Evolutionary conservation across 1,140 invertebrate species (phyloP).

Genomic region (Oncopeltus fasciatus): DNA sequence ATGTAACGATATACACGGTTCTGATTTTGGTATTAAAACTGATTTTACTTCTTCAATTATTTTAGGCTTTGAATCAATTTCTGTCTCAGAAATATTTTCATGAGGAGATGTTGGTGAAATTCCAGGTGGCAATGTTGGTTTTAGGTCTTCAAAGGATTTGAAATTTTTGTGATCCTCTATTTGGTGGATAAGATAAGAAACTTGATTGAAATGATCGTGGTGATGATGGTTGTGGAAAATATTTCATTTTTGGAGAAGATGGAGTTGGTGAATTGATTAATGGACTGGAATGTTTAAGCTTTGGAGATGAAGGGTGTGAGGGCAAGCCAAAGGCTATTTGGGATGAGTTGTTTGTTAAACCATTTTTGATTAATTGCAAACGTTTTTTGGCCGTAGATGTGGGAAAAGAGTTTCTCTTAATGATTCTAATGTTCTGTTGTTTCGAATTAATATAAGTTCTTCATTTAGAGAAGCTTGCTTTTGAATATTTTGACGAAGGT

Average conservation of each 20-base stretch:
- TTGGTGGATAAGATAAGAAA: constrained; percentile 20
- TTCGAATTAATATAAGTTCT: constrained; percentile 59
- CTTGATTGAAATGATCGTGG: constrained; percentile 24
- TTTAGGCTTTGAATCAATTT: constrained; percentile 8
- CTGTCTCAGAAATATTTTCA: constrained; percentile 4
- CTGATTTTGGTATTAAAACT: background rate
- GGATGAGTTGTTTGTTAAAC: constrained; percentile 46
- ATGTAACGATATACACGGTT: background rate
- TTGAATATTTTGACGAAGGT: constrained; percentile 67
- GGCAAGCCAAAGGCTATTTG: constrained; percentile 1
- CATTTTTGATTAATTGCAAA: constrained; percentile 70
- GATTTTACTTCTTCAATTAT: background rate
- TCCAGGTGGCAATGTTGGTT: constrained; percentile 19
- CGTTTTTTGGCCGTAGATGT: constrained; percentile 60
- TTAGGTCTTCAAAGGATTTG: constrained; percentile 16
- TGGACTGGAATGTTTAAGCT: constrained; percentile 23
- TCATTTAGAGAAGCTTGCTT: constrained; percentile 80
- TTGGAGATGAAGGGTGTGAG: constrained; percentile 13
- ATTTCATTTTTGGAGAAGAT: constrained; percentile 44
- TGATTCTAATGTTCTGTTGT: constrained; percentile 45
- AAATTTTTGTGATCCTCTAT: constrained; percentile 17
- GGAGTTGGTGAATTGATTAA: constrained; percentile 34
- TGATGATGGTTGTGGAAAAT: constrained; percentile 34
- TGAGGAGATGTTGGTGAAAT: constrained; percentile 17
- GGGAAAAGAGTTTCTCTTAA: constrained; percentile 54